Conservation (phyloP, 2,888 invertebrate genomes). For the Matsumyia berberina region DNA sequence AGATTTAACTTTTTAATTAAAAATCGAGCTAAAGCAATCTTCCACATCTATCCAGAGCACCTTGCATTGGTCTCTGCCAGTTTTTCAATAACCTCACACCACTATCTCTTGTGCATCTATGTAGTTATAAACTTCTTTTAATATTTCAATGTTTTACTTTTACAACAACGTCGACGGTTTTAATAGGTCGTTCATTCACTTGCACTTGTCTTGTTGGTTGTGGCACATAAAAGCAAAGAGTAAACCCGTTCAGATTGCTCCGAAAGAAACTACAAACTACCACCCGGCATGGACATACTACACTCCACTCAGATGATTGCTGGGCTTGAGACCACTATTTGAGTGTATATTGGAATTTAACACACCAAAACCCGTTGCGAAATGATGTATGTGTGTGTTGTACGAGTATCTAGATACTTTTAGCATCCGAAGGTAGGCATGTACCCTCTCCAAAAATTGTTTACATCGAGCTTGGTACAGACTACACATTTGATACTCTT, state of each 20-base stretch:
- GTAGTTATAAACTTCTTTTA: too few species aligned
- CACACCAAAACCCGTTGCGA: slow-evolving; percentile 43
- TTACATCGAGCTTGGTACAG: neutral
- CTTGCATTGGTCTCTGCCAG: too few species aligned
- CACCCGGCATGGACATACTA: neutral
- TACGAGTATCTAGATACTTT: neutral
- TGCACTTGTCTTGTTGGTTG: slow-evolving; percentile 62
- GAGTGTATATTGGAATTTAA: slow-evolving; percentile 25
- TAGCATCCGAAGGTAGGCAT: slow-evolving; percentile 26
- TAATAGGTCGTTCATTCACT: slow-evolving; percentile 68
- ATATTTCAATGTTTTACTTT: neutral
- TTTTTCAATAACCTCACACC: too few species aligned
- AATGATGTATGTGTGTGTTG: neutral
- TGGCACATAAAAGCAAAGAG: slow-evolving; percentile 26
- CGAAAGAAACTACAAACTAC: slow-evolving; percentile 35
- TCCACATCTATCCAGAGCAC: too few species aligned
- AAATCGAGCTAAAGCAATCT: too few species aligned
- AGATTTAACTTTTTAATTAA: too few species aligned
- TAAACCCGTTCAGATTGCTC: slow-evolving; percentile 48
- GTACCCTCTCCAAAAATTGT: slow-evolving; percentile 3
- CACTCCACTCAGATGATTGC: slow-evolving; percentile 33
- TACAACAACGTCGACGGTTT: slow-evolving; percentile 7
- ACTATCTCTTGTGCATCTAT: too few species aligned
- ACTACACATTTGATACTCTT: slow-evolving; percentile 25
- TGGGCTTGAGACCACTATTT: slow-evolving; percentile 20